Evolutionary conservation across 1,140 invertebrate genomes (phyloP), one percentile per base, ranked within the genome.

Genomic region (Drosophila athabasca): DNA sequence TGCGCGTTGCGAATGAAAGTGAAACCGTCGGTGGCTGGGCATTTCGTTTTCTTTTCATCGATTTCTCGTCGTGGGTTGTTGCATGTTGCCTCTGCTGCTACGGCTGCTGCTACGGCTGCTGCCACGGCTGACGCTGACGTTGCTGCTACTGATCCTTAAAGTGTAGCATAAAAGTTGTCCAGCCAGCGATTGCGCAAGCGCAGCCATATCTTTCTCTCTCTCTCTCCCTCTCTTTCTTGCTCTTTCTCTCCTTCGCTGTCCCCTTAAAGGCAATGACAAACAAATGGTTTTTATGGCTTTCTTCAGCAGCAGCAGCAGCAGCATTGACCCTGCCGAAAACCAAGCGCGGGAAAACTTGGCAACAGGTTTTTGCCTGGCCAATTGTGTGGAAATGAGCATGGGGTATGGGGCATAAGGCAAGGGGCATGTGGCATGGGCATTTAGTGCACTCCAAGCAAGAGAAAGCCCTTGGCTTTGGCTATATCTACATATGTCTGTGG

Each of bases 1-100:
- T 88, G 69, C 84, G 80, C 84, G 70, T 70, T 77, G 74, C 85
- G 76, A 91, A 91, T 91, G 90, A 91, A 91, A 91, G 90, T 91
- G 90, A 91, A 91, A 91, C 80, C 78, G 74, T 65, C 43, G 64
- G 77, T 81, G 62, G 73, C 54, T 62, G 62, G 61, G 76, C 84
- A 83, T 90, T 90, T 90, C 83, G 83, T 87, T 87, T 87, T 88
- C 82, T 87, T 83, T 88, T 88, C 83, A 50, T 64, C 46, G 79
- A n/a, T 31, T 35, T 24, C 31, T 39, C 35, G 19, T 64, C 62
- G 69, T 49, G 51, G 49, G 76, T 53, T 19, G 57, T 9, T 41
- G 71, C 43, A 50, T 39, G 35, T 13, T 39, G 35, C 1, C 4
- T 39, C 3, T 13, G 35, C 4, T 39, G 68, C 43, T 49, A 68